Conservation (phyloP, 64 coral and sea anemone genomes). For the Catalaphyllia jardinei region DNA sequence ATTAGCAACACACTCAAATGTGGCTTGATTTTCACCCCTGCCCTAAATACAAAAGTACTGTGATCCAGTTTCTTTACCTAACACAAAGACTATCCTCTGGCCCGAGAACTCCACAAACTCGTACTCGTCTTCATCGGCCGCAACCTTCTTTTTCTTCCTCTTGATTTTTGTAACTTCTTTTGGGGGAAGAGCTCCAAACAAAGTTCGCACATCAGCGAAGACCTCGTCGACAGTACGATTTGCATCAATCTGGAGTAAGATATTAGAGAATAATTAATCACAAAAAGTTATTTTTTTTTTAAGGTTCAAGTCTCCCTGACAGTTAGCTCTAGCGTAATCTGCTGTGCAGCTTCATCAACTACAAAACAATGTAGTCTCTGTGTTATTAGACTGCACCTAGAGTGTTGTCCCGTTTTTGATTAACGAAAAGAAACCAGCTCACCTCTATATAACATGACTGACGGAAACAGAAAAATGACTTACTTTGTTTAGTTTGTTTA, state of each 20-base stretch:
- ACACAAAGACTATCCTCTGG: conserved; percentile 90
- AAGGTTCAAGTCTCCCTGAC: no score
- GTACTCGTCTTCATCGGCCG: conserved; percentile 22
- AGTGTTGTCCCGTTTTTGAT: no score
- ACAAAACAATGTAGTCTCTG: no score
- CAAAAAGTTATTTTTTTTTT: no score
- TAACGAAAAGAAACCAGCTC: no score
- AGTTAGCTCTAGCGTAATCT: no score
- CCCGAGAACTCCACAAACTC: conserved; percentile 82
- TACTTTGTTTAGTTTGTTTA: conserved; percentile 74
- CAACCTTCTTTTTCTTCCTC: conserved; percentile 70
- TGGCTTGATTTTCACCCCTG: no score
- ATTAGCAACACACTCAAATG: background rate
- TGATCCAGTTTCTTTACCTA: conserved; percentile 44
- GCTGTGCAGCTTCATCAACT: no score
- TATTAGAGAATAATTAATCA: background rate
- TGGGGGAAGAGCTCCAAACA: conserved; percentile 79
- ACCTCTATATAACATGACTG: no score
- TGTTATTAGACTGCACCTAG: no score
- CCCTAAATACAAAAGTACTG: no score
- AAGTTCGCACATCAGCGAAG: conserved; percentile 65
- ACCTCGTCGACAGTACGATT: conserved; percentile 75
- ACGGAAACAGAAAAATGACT: background rate
- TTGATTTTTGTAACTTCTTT: conserved; percentile 61
- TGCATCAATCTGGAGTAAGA: conserved; percentile 70